A percentile compares a stretch with the other conserved stretches of the same genome.
phyloP scores from a whole-genome alignment of 1,140 invertebrate species.

The Oscheius sp. region DNA sequence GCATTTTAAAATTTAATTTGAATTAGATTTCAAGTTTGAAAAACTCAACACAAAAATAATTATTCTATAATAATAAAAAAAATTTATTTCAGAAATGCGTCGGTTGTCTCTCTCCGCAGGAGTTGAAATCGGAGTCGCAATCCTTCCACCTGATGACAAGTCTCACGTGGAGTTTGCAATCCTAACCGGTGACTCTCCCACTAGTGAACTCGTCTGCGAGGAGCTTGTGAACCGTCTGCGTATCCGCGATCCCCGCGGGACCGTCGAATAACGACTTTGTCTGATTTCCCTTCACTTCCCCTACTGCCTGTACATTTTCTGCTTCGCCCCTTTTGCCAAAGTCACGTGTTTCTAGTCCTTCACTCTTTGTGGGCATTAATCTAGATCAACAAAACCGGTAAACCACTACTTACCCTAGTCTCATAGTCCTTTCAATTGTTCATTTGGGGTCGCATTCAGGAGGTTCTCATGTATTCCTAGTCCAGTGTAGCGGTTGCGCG shows the following conservation, averaged over 20 bases:
- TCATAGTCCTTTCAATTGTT: not conserved
- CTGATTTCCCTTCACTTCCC: not conserved
- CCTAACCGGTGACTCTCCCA: slow-evolving; percentile 15
- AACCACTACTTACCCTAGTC: not conserved
- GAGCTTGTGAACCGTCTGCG: slow-evolving; percentile 17
- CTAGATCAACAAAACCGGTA: not conserved
- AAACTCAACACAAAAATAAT: not conserved
- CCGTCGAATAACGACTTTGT: slow-evolving; percentile 2
- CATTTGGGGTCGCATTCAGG: no score
- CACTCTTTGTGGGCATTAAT: not conserved
- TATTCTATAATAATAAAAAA: not conserved
- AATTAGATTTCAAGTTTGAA: not conserved
- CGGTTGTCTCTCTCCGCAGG: slow-evolving; percentile 27
- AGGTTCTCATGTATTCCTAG: no score
- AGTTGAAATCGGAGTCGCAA: slow-evolving; percentile 34
- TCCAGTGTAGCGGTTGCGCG: not conserved
- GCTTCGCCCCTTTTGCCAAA: not conserved
- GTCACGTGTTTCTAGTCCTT: slow-evolving; percentile 5
- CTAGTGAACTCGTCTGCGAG: slow-evolving; percentile 16
- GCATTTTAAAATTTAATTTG: slow-evolving; percentile 1
- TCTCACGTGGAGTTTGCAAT: slow-evolving; percentile 35
- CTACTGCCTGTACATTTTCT: slow-evolving; percentile 3
- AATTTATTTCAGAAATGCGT: slow-evolving; percentile 17
- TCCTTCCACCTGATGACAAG: slow-evolving; percentile 24
- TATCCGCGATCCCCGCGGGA: slow-evolving; percentile 11